Evolutionary conservation across 2,888 invertebrate genomes (phyloP).

Genomic region (Protodeltote pygarga): DNA sequence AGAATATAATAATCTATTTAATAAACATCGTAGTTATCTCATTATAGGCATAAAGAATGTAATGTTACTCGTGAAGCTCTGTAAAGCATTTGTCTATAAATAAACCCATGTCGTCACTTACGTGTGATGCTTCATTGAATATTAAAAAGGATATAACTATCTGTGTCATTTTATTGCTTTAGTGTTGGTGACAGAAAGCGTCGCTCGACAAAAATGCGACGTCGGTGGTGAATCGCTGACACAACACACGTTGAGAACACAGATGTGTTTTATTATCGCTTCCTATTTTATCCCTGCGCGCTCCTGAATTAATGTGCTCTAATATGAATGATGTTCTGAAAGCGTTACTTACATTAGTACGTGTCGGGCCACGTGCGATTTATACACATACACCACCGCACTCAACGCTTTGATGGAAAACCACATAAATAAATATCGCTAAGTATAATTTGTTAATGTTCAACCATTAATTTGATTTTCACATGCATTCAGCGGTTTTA

Average conservation of each 20-base stretch:
- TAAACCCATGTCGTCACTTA: slow-evolving; percentile 21
- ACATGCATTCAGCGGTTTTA: slow-evolving; percentile 65
- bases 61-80: slow-evolving; percentile 23
- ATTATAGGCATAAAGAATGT: too few relatives aligned
- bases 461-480: slow-evolving; percentile 70
- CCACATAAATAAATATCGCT: slow-evolving; percentile 61
- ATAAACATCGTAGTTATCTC: too few relatives aligned
- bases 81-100: slow-evolving; percentile 24
- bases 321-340: slow-evolving; percentile 53
- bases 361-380: slow-evolving; percentile 40
- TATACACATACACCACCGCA: slow-evolving; percentile 42
- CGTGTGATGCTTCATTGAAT: slow-evolving; percentile 34
- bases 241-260: slow-evolving; percentile 51
- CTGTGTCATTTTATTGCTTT: slow-evolving; percentile 34
- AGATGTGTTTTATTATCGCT: slow-evolving; percentile 73
- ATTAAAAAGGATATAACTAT: slow-evolving; percentile 37
- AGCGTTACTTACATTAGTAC: slow-evolving; percentile 39
- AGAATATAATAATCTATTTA: too few relatives aligned
- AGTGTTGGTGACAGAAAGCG: slow-evolving; percentile 20
- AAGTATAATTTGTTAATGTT: slow-evolving; percentile 61
- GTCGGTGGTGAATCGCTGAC: slow-evolving; percentile 46
- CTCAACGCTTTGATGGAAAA: slow-evolving; percentile 59
- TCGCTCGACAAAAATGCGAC: slow-evolving; percentile 14
- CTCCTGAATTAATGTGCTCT: slow-evolving; percentile 53
- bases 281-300: slow-evolving; percentile 45